Evolutionary conservation across 2,113 vertebrate genomes (phyloP), one percentile per base, ranked within the genome.

Genomic region (Ursus arctos): DNA sequence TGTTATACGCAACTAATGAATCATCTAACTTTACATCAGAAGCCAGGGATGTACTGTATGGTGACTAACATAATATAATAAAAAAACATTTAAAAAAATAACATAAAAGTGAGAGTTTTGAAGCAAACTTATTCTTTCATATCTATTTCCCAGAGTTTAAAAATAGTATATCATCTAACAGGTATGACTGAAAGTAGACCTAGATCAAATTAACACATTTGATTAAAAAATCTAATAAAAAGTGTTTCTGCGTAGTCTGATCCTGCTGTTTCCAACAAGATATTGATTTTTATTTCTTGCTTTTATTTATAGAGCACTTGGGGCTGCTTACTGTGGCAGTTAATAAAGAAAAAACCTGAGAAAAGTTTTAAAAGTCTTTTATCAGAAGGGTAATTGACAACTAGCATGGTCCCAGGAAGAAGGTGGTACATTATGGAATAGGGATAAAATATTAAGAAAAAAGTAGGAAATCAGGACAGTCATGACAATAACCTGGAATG

Each of bases 201-300:
- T 22, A 33, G 47, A 81, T 65, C 57, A 97, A 88, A 85, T 94
- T 81, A 94, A 69, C 14, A 92, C 69, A 91, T 12, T 9, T 13
- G 10, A 59, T 94, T 80, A 81, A 79, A 96, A 96, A 67, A 80
- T 40, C 47, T 69, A 83, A 77, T 33, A 31, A 89, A 1, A 10
- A 55, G 24, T 85, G 12, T 28, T 94, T 63, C 61, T 92, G 10
- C 31, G 10, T 36, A 72, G 15, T 36, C 21, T 40, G 55, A 40
- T 76, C 4, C 61, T 53, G 26, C 47, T 67, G 21, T 47, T 80
- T 88, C 31, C 21, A 67, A n/a, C 2, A 84, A 53, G 19, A 88
- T 72, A 47, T 4, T 84, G 57, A 88, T 92, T 72, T 55, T 94
- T 79, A 74, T 74, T 49, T 74, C n/a, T 92, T 67, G 31, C 21